These are phyloP conservation scores for Denticeps clupeoides DNA, from an alignment of 2,797 vertebrate genomes.

Conservation along the genomic window DNA sequence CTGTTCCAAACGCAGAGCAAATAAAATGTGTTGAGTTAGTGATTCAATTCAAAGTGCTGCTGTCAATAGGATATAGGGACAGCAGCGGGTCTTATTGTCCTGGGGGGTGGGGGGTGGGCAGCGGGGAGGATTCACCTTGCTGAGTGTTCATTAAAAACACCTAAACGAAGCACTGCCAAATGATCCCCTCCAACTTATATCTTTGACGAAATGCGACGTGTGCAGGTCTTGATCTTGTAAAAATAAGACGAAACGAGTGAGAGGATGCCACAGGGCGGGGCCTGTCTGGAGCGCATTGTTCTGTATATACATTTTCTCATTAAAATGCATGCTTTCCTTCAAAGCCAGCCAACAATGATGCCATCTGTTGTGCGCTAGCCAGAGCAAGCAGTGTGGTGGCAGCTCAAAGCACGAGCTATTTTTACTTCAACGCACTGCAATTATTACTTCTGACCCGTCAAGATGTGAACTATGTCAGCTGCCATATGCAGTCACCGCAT, in stretches of 20 bases:
- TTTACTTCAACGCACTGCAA: too few relatives aligned
- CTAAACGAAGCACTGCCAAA: conserved; percentile 8
- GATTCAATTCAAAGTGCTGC: conserved; percentile 32
- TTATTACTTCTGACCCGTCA: too few relatives aligned
- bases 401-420: too few relatives aligned
- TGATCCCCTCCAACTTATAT: conserved; percentile 13
- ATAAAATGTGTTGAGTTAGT: conserved; percentile 28
- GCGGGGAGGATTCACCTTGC: conserved; percentile 22
- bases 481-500: too few relatives aligned
- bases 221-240: background rate
- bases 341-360: conserved; percentile 57
- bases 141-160: conserved; percentile 27
- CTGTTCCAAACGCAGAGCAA: conserved; percentile 35
- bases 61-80: conserved; percentile 32
- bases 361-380: conserved; percentile 54
- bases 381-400: conserved; percentile 31
- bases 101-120: conserved; percentile 9
- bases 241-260: conserved; percentile 3
- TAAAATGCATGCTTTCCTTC: conserved; percentile 62
- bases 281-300: conserved; percentile 18
- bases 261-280: background rate
- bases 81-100: conserved; percentile 17
- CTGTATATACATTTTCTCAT: conserved; percentile 47
- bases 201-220: conserved; percentile 14
- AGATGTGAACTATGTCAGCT: too few relatives aligned